phyloP scores from a whole-genome alignment of 2,113 vertebrate species.

The Axis porcinus region DNA sequence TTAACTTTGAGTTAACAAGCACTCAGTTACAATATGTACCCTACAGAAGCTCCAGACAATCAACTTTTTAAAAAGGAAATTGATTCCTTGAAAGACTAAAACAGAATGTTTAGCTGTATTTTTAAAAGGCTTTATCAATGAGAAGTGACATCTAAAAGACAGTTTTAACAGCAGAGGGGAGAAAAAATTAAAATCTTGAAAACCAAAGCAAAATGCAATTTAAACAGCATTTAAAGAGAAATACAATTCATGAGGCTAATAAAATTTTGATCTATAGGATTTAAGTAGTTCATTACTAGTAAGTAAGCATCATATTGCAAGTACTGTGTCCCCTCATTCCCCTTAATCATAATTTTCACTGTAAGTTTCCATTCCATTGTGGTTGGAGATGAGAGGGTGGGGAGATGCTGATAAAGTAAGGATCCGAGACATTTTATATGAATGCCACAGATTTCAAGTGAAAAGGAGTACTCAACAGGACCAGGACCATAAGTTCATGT shows the following conservation, averaged over 20 bases:
- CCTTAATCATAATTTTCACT: constrained; percentile 33
- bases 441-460: constrained; percentile 27
- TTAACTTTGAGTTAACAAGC: neutral
- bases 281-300: constrained; percentile 33
- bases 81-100: neutral
- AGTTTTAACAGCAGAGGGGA: constrained; percentile 37
- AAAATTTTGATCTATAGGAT: neutral
- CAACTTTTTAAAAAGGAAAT: neutral
- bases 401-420: neutral
- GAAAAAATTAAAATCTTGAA: constrained; percentile 49
- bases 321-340: constrained; percentile 35
- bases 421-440: constrained; percentile 12
- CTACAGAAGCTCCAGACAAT: neutral
- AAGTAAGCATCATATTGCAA: constrained; percentile 34
- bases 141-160: neutral
- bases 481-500: neutral
- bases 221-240: constrained; percentile 38
- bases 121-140: neutral
- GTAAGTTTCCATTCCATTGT: neutral
- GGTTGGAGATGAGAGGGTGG: neutral
- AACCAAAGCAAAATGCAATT: neutral
- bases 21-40: neutral
- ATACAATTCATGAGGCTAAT: neutral
- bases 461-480: neutral
- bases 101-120: neutral